Conservation (phyloP, 2,888 invertebrate species). For the Exocentrus adspersus region DNA sequence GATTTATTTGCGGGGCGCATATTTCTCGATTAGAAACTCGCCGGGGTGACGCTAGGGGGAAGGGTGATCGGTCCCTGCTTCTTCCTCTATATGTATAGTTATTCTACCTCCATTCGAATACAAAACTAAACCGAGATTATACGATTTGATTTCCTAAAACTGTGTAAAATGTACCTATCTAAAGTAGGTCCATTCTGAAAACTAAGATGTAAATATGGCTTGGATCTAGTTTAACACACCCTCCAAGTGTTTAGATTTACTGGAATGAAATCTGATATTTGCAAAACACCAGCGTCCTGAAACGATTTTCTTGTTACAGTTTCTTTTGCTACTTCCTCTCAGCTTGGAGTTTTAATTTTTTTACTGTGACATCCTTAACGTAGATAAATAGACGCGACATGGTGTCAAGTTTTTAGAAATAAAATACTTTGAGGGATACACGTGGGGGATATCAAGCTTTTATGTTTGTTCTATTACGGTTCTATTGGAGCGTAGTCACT, state of each 20-base stretch:
- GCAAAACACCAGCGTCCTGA: constrained; percentile 10
- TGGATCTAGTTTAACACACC: too few species aligned
- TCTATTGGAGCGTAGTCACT: too few species aligned
- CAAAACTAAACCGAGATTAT: too few species aligned
- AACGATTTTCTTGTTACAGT: constrained; percentile 17
- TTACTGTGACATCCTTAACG: constrained; percentile 13
- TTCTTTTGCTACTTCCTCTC: constrained; percentile 22
- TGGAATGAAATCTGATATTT: constrained; percentile 21
- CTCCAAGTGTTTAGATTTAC: constrained; percentile 4
- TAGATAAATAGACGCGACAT: constrained; percentile 25
- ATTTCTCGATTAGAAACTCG: constrained; percentile 47
- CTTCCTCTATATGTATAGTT: too few species aligned
- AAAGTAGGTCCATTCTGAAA: too few species aligned
- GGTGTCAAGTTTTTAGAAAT: constrained; percentile 30
- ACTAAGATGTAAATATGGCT: too few species aligned
- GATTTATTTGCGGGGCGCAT: constrained; percentile 48
- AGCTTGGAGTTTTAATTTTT: constrained; percentile 16
- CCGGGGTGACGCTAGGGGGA: constrained; percentile 41
- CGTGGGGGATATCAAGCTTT: constrained; percentile 10
- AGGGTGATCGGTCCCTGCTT: too few species aligned
- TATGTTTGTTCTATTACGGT: neutral
- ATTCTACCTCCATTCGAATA: too few species aligned
- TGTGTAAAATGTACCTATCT: too few species aligned
- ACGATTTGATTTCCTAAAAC: too few species aligned
- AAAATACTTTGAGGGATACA: constrained; percentile 16